These are phyloP conservation scores for Cyprinus carpio DNA, from an alignment of 2,113 vertebrate species.

Conservation along the genomic window DNA sequence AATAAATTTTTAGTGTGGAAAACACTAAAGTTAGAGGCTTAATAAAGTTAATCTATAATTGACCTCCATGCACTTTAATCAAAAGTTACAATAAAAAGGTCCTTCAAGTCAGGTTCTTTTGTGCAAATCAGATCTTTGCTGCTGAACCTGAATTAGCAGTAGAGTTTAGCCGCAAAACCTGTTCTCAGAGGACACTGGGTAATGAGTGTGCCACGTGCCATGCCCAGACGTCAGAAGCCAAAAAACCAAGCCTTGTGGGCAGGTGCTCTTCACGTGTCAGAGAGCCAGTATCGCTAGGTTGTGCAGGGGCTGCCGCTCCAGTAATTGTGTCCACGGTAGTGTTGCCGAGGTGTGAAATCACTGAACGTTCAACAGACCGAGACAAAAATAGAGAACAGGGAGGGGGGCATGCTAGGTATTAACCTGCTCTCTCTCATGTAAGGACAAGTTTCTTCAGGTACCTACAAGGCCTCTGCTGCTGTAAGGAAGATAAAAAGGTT, in stretches of 20 bases:
- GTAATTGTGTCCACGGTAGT: slow-evolving; percentile 52
- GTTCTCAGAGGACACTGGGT: slow-evolving; percentile 34
- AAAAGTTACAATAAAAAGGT: background rate
- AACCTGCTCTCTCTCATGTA: slow-evolving; percentile 40
- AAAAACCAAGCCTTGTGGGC: background rate
- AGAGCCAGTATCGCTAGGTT: slow-evolving; percentile 17
- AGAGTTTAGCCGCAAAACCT: background rate
- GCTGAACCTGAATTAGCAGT: background rate
- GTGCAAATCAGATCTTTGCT: slow-evolving; percentile 3
- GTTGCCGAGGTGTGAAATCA: slow-evolving; percentile 59
- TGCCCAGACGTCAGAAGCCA: slow-evolving; percentile 4
- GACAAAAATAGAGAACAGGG: slow-evolving; percentile 21
- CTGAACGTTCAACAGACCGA: slow-evolving; percentile 39
- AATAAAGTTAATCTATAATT: slow-evolving; percentile 23
- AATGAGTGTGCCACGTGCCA: slow-evolving; percentile 37
- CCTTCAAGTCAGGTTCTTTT: background rate
- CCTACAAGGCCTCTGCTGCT: background rate
- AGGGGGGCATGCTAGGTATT: slow-evolving; percentile 16
- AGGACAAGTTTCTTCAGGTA: slow-evolving; percentile 19
- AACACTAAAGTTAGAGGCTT: background rate
- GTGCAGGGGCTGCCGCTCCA: slow-evolving; percentile 24
- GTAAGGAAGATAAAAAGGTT: slow-evolving; percentile 9
- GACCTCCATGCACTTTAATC: background rate
- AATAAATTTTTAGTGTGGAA: background rate
- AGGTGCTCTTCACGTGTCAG: slow-evolving; percentile 53